Evolutionary conservation across 2,797 vertebrate genomes (phyloP).

Genomic region (Ctenochaetus hawaiiensis): DNA sequence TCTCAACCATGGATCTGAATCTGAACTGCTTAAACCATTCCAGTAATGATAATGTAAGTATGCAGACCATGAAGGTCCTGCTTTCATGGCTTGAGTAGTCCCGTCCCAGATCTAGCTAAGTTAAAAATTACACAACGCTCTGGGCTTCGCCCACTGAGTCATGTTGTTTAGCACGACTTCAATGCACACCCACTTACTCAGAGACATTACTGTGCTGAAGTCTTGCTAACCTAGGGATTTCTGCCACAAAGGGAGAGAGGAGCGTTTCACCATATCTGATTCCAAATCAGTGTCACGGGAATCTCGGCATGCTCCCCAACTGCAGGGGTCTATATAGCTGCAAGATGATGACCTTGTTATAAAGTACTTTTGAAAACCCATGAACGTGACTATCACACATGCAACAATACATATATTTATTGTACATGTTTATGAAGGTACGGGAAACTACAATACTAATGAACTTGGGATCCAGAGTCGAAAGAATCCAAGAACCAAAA

Average conservation of each 20-base stretch:
- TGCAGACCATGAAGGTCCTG: conserved; percentile 42
- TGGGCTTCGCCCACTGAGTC: conserved; percentile 70
- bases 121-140: conserved; percentile 66
- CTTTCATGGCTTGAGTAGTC: conserved; percentile 45
- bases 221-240: conserved; percentile 57
- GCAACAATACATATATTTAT: not conserved
- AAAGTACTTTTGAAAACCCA: not conserved
- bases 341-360: conserved; percentile 7
- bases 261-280: conserved; percentile 51
- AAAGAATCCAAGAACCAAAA: conserved; percentile 4
- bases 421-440: not conserved
- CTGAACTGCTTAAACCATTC: conserved; percentile 25
- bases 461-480: conserved; percentile 8
- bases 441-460: not conserved
- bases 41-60: conserved; percentile 40
- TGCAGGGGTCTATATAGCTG: conserved; percentile 23
- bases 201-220: conserved; percentile 52
- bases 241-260: conserved; percentile 39
- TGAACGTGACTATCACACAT: not conserved
- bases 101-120: conserved; percentile 58
- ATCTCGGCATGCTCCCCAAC: conserved; percentile 19
- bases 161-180: conserved; percentile 64
- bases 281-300: conserved; percentile 43
- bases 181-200: conserved; percentile 52
- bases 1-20: conserved; percentile 25